A percentile compares a stretch with the other conserved stretches of the same genome.
phyloP scores from a whole-genome alignment of 2,113 vertebrate genomes.

The Etia nguti region DNA sequence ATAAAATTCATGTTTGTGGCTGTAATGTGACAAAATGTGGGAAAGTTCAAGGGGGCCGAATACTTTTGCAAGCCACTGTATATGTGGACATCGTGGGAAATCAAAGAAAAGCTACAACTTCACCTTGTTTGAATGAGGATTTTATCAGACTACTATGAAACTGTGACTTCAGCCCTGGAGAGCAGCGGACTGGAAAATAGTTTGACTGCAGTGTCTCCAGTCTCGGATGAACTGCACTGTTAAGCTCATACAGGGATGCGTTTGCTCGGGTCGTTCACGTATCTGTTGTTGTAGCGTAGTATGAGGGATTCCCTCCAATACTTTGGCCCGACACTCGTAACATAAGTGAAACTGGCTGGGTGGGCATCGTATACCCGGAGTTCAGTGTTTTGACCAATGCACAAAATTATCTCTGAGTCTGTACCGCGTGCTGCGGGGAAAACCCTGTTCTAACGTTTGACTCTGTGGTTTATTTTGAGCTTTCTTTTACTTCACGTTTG shows the following conservation, averaged over 20 bases:
- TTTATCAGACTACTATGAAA: neutral
- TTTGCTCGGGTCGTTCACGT: neutral
- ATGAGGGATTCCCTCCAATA: neutral
- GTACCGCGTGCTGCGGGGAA: neutral
- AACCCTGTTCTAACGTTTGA: neutral
- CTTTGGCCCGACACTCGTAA: neutral
- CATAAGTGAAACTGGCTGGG: neutral
- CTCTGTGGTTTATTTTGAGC: neutral
- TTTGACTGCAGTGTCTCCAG: neutral
- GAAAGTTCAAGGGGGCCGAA: too few relatives aligned
- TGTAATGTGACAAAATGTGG: too few relatives aligned
- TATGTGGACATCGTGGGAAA: neutral
- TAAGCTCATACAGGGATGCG: neutral
- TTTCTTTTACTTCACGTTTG: neutral
- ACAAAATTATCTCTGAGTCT: neutral
- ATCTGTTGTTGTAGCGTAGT: neutral
- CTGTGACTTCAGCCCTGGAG: neutral
- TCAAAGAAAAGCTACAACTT: neutral
- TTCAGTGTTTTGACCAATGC: neutral
- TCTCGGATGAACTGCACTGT: neutral
- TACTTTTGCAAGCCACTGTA: too few relatives aligned
- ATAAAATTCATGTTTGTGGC: too few relatives aligned
- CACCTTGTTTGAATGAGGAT: neutral
- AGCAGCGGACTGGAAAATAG: neutral
- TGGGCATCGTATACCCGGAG: fast-evolving